phyloP scores from a whole-genome alignment of 1,140 invertebrate species.

The Platyscapa corneri region DNA sequence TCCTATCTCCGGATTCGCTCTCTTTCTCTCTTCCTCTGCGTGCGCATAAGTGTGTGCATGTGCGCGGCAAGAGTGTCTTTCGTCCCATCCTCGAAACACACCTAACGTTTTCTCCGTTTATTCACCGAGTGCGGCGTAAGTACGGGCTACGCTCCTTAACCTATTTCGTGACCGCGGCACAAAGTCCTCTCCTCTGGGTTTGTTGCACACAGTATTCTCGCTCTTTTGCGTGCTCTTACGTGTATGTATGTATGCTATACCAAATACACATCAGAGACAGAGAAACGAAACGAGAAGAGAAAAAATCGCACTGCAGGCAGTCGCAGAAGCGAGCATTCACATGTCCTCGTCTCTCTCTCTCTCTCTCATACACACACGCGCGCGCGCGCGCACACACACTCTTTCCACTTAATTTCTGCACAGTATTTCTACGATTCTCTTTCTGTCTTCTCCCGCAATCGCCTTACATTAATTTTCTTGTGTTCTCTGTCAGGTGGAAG shows the following conservation, averaged over 20 bases:
- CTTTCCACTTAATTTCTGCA: no score
- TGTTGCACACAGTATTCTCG: background rate
- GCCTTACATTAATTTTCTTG: no score
- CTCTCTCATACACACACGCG: no score
- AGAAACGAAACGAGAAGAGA: no score
- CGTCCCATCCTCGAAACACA: background rate
- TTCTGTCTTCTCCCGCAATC: no score
- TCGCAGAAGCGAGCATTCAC: no score
- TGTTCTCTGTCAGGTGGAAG: background rate
- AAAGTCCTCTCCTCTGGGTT: background rate
- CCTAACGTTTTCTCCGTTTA: background rate
- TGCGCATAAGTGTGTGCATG: background rate
- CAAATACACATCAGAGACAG: background rate
- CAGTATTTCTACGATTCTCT: no score
- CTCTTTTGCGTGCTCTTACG: no score
- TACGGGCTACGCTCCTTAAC: background rate
- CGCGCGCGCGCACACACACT: no score
- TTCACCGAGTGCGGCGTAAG: background rate
- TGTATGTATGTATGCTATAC: background rate
- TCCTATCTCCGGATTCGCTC: background rate
- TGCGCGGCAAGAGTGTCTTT: background rate
- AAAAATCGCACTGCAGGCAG: background rate
- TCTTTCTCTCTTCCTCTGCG: constrained; percentile 16
- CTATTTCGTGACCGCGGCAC: background rate
- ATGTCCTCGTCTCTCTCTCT: no score